Conservation (phyloP, 2,113 vertebrate genomes). For the Lutjanus erythropterus region DNA sequence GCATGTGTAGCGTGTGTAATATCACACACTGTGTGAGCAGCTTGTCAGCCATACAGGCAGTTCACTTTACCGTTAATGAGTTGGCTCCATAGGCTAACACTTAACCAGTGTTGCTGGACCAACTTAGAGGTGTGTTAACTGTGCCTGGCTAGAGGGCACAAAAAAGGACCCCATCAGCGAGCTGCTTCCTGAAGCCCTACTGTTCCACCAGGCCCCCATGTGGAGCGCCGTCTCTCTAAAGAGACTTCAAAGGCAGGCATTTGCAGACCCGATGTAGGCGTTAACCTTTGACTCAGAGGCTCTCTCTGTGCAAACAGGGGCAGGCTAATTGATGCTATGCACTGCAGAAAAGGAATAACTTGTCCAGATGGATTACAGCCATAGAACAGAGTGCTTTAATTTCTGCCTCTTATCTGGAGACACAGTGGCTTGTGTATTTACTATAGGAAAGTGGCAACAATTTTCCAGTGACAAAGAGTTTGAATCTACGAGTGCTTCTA, state of each 20-base stretch:
- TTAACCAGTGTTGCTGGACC: conserved; percentile 19
- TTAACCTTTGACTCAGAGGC: conserved; percentile 77
- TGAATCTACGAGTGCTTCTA: background rate
- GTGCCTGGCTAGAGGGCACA: conserved; percentile 46
- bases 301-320: conserved; percentile 52
- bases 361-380: conserved; percentile 24
- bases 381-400: conserved; percentile 42
- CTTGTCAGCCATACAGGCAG: conserved; percentile 2
- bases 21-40: conserved; percentile 13
- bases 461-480: background rate
- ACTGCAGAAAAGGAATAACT: conserved; percentile 38
- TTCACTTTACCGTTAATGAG: conserved; percentile 48
- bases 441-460: conserved; percentile 1
- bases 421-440: background rate
- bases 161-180: conserved; percentile 47
- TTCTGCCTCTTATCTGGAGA: background rate
- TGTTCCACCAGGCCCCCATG: conserved; percentile 64
- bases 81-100: conserved; percentile 21
- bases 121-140: conserved; percentile 40
- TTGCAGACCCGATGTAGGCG: conserved; percentile 61
- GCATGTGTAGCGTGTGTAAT: background rate
- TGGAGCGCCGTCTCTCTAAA: conserved; percentile 58
- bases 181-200: conserved; percentile 69
- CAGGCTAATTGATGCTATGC: conserved; percentile 63
- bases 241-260: conserved; percentile 78